These are phyloP conservation scores for Drosophila micromelanica DNA, from an alignment of 1,140 invertebrate genomes.

Conservation along the genomic window DNA sequence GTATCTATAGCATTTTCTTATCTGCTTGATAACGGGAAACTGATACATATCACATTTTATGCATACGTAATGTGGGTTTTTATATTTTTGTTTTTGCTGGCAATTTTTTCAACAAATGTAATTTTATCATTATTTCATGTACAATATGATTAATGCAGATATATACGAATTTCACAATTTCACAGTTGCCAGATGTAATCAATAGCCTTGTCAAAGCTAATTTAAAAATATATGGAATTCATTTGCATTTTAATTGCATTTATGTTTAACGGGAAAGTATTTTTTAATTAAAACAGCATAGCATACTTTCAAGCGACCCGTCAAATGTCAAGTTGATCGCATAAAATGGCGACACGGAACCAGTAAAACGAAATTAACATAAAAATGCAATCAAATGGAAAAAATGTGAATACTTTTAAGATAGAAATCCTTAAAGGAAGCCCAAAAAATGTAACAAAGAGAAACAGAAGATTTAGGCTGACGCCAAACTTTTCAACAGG, in stretches of 20 bases:
- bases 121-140: conserved; percentile 48
- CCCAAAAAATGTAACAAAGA: neutral
- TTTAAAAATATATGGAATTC: conserved; percentile 8
- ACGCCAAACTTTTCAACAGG: conserved; percentile 26
- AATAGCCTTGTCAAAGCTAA: neutral
- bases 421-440: neutral
- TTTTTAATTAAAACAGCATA: conserved; percentile 8
- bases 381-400: conserved; percentile 26
- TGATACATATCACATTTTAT: conserved; percentile 36
- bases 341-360: conserved; percentile 22
- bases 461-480: neutral
- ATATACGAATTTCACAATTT: conserved; percentile 12
- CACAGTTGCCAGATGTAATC: neutral
- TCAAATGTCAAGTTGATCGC: conserved; percentile 17
- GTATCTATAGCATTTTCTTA: conserved; percentile 25
- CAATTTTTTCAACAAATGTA: conserved; percentile 31
- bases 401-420: conserved; percentile 33
- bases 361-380: conserved; percentile 26
- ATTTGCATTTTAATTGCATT: conserved; percentile 42
- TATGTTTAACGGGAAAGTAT: conserved; percentile 4
- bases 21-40: conserved; percentile 49
- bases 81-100: neutral
- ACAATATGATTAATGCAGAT: conserved; percentile 36
- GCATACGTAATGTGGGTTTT: conserved; percentile 1
- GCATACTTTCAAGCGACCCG: conserved; percentile 7